phyloP scores from a whole-genome alignment of 64 coral and sea anemone species.

The Orbicella faveolata region DNA sequence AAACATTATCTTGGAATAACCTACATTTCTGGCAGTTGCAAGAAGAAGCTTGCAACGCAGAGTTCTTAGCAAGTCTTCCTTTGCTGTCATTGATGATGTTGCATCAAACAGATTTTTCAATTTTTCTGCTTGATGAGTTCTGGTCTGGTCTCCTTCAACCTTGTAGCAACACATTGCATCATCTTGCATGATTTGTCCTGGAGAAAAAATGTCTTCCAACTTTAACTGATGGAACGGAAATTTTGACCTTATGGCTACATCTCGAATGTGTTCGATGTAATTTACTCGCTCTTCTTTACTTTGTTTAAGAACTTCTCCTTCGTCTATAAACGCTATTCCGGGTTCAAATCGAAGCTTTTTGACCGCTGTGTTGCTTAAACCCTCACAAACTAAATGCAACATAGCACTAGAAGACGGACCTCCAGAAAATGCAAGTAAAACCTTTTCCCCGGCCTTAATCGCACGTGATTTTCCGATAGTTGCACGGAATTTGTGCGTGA shows the following conservation, averaged over 20 bases:
- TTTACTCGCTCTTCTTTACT: constrained; percentile 37
- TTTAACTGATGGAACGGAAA: constrained; percentile 69
- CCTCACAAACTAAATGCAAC: constrained; percentile 79
- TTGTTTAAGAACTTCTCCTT: constrained; percentile 61
- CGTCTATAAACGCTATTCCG: constrained; percentile 72
- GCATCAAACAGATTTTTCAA: constrained; percentile 49
- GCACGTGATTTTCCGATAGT: constrained; percentile 88
- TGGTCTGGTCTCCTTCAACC: not conserved
- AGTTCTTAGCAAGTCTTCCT: constrained; percentile 67
- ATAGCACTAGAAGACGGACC: constrained; percentile 73
- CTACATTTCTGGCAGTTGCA: constrained; percentile 50
- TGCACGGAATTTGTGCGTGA: constrained; percentile 86
- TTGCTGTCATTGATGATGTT: constrained; percentile 67
- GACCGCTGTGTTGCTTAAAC: constrained; percentile 16
- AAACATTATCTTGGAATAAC: constrained; percentile 83
- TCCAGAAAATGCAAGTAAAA: constrained; percentile 72
- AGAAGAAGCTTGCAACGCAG: constrained; percentile 50
- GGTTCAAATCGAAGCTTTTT: constrained; percentile 76
- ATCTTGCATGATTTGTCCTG: not conserved
- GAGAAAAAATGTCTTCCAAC: constrained; percentile 63
- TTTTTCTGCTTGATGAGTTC: constrained; percentile 19
- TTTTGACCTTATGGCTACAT: constrained; percentile 35
- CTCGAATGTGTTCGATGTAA: constrained; percentile 33
- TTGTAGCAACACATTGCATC: constrained; percentile 5
- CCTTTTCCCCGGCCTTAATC: constrained; percentile 67